Evolutionary conservation across 2,888 invertebrate genomes (phyloP).

Genomic region (Oconnorella tubifera): DNA sequence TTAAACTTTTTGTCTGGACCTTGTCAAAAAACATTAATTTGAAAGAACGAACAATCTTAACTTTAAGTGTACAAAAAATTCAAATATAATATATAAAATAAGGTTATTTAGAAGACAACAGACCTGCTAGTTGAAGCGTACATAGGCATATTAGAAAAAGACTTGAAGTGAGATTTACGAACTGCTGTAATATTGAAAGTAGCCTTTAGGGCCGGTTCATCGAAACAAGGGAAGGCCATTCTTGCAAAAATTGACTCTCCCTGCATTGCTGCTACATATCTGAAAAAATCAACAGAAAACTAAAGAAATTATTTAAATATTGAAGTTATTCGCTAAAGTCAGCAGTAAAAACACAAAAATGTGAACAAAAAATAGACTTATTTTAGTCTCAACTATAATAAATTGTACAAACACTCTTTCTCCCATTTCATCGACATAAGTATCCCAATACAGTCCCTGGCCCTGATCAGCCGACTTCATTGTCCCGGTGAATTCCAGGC

Average conservation of each 20-base stretch:
- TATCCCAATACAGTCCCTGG: constrained; percentile 24
- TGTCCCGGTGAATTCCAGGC: constrained; percentile 14
- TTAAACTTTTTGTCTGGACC: no score
- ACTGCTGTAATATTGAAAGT: constrained; percentile 22
- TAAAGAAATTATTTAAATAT: no score
- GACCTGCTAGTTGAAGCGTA: not conserved
- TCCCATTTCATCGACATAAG: constrained; percentile 8
- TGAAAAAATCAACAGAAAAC: constrained; percentile 7
- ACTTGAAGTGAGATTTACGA: not conserved
- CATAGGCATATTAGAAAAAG: constrained; percentile 9
- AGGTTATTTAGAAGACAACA: no score
- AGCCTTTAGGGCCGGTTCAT: constrained; percentile 29
- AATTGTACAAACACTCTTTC: not conserved
- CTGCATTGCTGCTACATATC: constrained; percentile 27
- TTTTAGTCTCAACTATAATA: no score
- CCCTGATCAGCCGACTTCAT: constrained; percentile 19
- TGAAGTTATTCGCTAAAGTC: no score
- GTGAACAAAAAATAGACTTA: no score
- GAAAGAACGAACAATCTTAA: no score
- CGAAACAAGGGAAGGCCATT: constrained; percentile 25
- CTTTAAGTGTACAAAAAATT: no score
- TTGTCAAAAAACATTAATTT: no score
- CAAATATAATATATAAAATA: no score
- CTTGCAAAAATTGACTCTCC: constrained; percentile 22
- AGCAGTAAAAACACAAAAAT: no score